phyloP scores from a whole-genome alignment of 2,888 invertebrate species.

The Eristalis intricaria region DNA sequence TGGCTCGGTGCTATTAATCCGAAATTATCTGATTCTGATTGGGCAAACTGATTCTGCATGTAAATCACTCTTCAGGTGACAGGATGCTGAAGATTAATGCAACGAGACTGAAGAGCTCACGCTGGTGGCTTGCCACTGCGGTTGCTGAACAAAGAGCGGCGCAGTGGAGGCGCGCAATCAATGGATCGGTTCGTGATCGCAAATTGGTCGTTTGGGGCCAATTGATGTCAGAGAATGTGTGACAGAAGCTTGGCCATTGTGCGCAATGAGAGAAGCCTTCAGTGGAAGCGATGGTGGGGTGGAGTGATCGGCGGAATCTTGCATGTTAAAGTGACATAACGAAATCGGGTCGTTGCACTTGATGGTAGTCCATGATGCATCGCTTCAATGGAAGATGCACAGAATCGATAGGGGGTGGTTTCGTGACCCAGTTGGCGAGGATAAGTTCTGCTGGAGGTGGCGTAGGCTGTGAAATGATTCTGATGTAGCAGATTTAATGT shows the following conservation, averaged over 20 bases:
- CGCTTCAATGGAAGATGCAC: neutral
- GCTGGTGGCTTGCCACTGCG: neutral
- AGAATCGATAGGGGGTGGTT: neutral
- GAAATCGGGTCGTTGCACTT: neutral
- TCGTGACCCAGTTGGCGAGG: neutral
- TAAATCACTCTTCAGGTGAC: conserved; percentile 38
- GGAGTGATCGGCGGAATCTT: neutral
- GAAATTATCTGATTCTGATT: conserved; percentile 30
- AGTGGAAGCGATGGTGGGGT: neutral
- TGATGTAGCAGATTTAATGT: too few relatives aligned
- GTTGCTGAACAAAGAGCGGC: neutral
- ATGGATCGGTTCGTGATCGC: conserved; percentile 30
- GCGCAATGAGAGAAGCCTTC: conserved; percentile 30
- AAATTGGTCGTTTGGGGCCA: conserved; percentile 9
- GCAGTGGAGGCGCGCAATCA: neutral
- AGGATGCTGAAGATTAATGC: conserved; percentile 44
- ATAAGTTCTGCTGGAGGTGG: too few relatives aligned
- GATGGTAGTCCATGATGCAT: neutral
- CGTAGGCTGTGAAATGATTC: too few relatives aligned
- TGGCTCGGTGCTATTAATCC: conserved; percentile 23
- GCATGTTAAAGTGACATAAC: neutral
- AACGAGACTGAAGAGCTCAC: neutral
- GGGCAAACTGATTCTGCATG: conserved; percentile 28
- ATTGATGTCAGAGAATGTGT: conserved; percentile 14
- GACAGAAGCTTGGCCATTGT: conserved; percentile 26